Percentiles rank a stretch among this genome's conserved stretches.
Evolutionary conservation across 2,888 invertebrate genomes (phyloP).

Genomic region (Xanthorhoe spadicearia): DNA sequence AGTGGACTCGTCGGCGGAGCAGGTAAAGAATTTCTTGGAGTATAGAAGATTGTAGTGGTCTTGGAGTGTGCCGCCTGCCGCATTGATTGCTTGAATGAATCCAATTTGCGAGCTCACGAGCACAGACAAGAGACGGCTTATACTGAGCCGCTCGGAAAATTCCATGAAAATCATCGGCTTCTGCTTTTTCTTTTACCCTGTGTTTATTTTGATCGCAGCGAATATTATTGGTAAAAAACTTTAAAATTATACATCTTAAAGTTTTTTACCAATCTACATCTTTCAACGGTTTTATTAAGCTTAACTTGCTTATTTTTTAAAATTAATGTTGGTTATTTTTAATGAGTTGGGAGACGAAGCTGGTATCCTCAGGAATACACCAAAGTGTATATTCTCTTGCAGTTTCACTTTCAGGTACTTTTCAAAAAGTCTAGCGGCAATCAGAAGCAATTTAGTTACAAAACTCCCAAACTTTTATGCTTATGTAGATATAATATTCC

Average conservation of each 20-base stretch:
- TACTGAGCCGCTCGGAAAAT: slow-evolving; percentile 39
- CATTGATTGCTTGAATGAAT: slow-evolving; percentile 68
- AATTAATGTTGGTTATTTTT: no score
- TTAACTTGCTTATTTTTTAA: no score
- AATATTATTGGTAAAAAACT: no score
- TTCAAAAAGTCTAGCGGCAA: neutral
- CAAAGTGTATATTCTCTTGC: no score
- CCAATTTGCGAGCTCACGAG: slow-evolving; percentile 59
- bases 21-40: slow-evolving; percentile 45
- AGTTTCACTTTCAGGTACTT: no score
- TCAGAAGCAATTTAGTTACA: neutral
- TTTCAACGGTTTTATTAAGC: no score
- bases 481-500: slow-evolving; percentile 2
- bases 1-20: slow-evolving; percentile 50
- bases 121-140: slow-evolving; percentile 51
- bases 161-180: slow-evolving; percentile 30
- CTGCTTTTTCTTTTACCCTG: slow-evolving; percentile 18
- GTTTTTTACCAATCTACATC: no score
- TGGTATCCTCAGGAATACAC: no score
- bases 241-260: no score
- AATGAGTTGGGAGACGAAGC: no score
- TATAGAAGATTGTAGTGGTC: slow-evolving; percentile 49
- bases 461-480: neutral
- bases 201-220: slow-evolving; percentile 3
- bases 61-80: slow-evolving; percentile 43